phyloP scores from a whole-genome alignment of 2,113 vertebrate species.

The Capreolus pygargus region DNA sequence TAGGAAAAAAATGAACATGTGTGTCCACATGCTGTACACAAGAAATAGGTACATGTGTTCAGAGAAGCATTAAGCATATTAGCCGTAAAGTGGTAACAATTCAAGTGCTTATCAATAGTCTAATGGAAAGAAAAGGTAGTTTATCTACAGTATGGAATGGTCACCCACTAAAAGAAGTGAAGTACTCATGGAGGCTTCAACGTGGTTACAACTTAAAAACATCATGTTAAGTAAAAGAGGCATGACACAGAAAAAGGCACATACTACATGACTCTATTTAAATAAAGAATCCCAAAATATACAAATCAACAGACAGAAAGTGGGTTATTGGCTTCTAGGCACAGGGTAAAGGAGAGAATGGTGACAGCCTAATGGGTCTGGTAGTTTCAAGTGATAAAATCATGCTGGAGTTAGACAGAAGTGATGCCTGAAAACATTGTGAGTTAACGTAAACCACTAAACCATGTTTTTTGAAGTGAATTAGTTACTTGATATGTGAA shows the following conservation, averaged over 20 bases:
- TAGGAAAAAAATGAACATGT: neutral
- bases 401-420: neutral
- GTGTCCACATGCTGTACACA: neutral
- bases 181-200: neutral
- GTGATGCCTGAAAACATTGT: neutral
- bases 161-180: neutral
- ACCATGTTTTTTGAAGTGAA: neutral
- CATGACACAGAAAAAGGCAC: neutral
- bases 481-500: neutral
- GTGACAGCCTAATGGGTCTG: neutral
- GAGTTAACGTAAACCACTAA: neutral
- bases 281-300: neutral
- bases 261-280: neutral
- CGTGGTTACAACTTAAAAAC: neutral
- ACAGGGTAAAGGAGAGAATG: neutral
- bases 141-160: neutral
- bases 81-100: neutral
- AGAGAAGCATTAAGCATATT: neutral
- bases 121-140: neutral
- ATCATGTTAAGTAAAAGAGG: neutral
- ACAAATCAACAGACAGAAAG: neutral
- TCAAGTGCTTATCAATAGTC: neutral
- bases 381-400: neutral
- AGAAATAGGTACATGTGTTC: neutral
- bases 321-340: neutral